Evolutionary conservation across 2,113 vertebrate species (phyloP).

Genomic region (Lates calcarifer): DNA sequence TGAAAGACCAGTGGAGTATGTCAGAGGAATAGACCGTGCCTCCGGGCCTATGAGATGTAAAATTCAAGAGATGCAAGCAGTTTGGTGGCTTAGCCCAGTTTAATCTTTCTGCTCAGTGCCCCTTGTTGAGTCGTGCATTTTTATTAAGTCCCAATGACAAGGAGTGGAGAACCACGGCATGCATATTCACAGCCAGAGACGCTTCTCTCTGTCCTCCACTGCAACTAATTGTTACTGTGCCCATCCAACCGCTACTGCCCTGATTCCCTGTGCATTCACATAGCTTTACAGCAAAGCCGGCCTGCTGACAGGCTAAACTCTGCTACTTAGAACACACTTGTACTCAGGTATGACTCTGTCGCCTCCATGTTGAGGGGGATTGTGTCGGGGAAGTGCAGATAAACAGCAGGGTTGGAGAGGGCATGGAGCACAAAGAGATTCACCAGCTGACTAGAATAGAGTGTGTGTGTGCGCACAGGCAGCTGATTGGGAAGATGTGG

Average conservation of each 20-base stretch:
- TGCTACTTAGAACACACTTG: constrained; percentile 20
- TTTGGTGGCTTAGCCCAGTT: constrained; percentile 60
- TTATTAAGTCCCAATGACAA: constrained; percentile 64
- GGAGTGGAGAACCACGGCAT: constrained; percentile 39
- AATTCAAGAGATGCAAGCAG: constrained; percentile 65
- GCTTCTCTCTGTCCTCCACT: constrained; percentile 40
- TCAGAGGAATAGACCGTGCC: constrained; percentile 49
- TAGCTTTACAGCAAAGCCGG: constrained; percentile 37
- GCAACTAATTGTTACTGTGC: constrained; percentile 69
- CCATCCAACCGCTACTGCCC: constrained; percentile 39
- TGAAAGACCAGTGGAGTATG: constrained; percentile 55
- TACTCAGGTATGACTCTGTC: constrained; percentile 35
- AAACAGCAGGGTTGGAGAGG: constrained; percentile 56
- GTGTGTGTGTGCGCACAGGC: background rate
- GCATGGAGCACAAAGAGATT: constrained; percentile 44
- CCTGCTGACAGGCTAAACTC: constrained; percentile 48
- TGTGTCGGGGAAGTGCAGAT: constrained; percentile 50
- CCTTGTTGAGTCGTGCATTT: constrained; percentile 66
- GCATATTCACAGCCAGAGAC: constrained; percentile 67
- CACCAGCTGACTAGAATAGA: constrained; percentile 42
- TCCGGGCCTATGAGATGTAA: constrained; percentile 46
- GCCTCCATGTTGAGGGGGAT: constrained; percentile 42
- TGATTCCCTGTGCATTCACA: constrained; percentile 44
- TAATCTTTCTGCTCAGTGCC: constrained; percentile 65
- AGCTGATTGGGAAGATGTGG: constrained; percentile 33